phyloP scores from a whole-genome alignment of 1,140 invertebrate genomes.

The Cheumatopsyche charites region DNA sequence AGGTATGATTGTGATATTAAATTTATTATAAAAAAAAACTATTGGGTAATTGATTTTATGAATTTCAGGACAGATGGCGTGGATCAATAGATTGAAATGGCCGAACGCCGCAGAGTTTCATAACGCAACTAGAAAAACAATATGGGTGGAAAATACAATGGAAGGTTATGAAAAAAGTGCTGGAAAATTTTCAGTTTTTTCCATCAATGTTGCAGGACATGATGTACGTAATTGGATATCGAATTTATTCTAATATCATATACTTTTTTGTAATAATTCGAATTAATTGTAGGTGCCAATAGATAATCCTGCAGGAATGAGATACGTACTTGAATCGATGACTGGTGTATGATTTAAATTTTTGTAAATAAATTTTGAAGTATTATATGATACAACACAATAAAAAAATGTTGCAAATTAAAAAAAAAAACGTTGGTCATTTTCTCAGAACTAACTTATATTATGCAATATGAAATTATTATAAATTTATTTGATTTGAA shows the following conservation, averaged over 20 bases:
- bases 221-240: slow-evolving; percentile 64
- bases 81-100: slow-evolving; percentile 76
- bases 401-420: too few relatives aligned
- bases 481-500: too few relatives aligned
- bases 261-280: neutral
- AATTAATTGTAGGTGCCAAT: slow-evolving; percentile 62
- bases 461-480: too few relatives aligned
- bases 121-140: slow-evolving; percentile 58
- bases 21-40: neutral
- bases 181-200: slow-evolving; percentile 75
- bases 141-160: slow-evolving; percentile 64
- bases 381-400: too few relatives aligned
- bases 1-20: slow-evolving; percentile 41
- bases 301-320: slow-evolving; percentile 67
- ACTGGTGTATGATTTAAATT: slow-evolving; percentile 50
- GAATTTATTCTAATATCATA: neutral
- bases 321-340: slow-evolving; percentile 63
- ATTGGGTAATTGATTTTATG: neutral
- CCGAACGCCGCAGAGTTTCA: slow-evolving; percentile 62
- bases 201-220: slow-evolving; percentile 74
- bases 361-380: neutral
- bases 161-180: slow-evolving; percentile 72
- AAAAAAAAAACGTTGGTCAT: too few relatives aligned
- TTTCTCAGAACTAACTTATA: too few relatives aligned
- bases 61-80: slow-evolving; percentile 54